Conservation (phyloP, 37 sponge, comb jelly and placozoan species). For the Aphrocallistes beatrix region DNA sequence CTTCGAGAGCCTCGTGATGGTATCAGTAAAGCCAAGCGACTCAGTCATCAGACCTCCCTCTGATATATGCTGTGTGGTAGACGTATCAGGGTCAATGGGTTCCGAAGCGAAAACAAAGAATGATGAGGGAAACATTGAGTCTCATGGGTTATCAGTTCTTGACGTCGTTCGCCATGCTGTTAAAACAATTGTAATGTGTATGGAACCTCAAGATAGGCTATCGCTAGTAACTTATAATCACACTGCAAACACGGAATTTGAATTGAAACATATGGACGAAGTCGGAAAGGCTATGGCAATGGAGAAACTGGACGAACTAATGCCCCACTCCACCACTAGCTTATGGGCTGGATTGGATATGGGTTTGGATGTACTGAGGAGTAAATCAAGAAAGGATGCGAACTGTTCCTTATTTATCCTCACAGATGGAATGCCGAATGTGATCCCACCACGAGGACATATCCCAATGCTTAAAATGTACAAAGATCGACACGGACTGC, state of each 20-base stretch:
- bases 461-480: not conserved
- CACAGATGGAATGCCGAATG: slow-evolving; percentile 1
- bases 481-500: not conserved
- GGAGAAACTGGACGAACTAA: not conserved
- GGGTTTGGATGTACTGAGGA: not conserved
- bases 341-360: not conserved
- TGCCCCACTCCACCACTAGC: not conserved
- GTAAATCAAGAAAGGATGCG: not conserved
- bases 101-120: not conserved
- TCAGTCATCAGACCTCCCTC: not conserved
- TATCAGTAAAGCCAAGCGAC: not conserved
- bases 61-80: not conserved
- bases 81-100: not conserved
- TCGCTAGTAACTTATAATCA: not conserved
- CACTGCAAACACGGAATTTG: not conserved
- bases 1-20: not conserved
- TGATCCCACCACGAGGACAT: not conserved
- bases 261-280: not conserved
- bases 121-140: not conserved
- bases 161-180: not conserved
- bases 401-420: not conserved
- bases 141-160: not conserved
- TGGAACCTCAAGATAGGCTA: not conserved
- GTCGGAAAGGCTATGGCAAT: not conserved
- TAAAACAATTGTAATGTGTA: not conserved